These are phyloP conservation scores for Leuctra nigra DNA, from an alignment of 2,888 invertebrate genomes.

Conservation along the genomic window DNA sequence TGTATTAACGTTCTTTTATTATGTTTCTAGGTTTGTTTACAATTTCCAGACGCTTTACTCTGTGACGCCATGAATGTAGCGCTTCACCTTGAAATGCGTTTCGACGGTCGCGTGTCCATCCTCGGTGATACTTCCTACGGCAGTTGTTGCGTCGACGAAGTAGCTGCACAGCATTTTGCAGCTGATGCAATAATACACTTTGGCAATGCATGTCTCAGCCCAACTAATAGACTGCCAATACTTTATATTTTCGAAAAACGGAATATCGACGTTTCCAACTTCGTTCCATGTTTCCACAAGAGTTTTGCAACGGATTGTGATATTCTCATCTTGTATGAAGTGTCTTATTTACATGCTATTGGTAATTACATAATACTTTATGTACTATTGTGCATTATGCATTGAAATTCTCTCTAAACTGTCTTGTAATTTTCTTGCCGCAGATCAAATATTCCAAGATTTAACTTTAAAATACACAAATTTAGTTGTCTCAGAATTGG, in stretches of 20 bases:
- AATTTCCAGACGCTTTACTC: conserved; percentile 82
- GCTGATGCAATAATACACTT: conserved; percentile 87
- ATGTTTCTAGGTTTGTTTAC: conserved; percentile 78
- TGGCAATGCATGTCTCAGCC: conserved; percentile 81
- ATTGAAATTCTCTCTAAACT: neutral
- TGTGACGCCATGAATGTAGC: conserved; percentile 61
- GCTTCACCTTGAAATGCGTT: conserved; percentile 42
- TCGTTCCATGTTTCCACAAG: conserved; percentile 13
- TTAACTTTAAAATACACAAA: conserved; percentile 28
- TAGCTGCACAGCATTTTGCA: conserved; percentile 81
- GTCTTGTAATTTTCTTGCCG: neutral
- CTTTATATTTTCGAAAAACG: conserved; percentile 63
- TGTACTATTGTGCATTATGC: neutral
- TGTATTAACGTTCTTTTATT: conserved; percentile 18
- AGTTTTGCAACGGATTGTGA: neutral
- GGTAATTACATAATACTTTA: conserved; percentile 10
- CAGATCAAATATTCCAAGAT: conserved; percentile 34
- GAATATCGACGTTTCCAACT: conserved; percentile 45
- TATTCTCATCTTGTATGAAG: conserved; percentile 40
- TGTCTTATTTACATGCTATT: conserved; percentile 27
- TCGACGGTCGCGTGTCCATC: conserved; percentile 62
- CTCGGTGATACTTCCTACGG: conserved; percentile 90
- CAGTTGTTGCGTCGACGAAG: conserved; percentile 85
- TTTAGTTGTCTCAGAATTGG: conserved; percentile 21
- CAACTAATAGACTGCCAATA: conserved; percentile 65